Base-by-base conservation (phyloP, 1,140 invertebrate species). In the Drosophila serrata region DNA sequence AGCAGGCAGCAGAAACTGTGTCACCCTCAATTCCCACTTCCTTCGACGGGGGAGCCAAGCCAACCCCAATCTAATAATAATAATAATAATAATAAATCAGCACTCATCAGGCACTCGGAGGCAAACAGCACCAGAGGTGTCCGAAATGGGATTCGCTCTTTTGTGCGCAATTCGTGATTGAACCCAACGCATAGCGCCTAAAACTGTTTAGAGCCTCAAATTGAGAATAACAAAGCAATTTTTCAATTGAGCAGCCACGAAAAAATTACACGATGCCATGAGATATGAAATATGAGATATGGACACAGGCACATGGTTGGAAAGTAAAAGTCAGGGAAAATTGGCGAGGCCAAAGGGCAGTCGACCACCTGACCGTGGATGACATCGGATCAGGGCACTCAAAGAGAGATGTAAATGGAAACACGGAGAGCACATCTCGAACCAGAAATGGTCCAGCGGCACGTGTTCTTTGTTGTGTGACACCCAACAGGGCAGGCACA, bases 161-260 rank as follows among this genome's bases (percentile, higher is more conserved):
- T 69, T 73, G 64, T 87, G 82, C 82, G 80, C 84, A 74, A 88
- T 88, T 80, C 73, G 70, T 74, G 70, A 69, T 79, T 79, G 82
- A 80, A 63, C 73, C 73, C 46, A 53, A 82, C 86, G 78, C 86
- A 76, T 61, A 77, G 80, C 75, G 87, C 61, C 68, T 88, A 81
- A 90, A 85, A 81, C 79, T 75, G 85, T 80, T 82, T 82, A 84
- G 73, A 88, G 78, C 68, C 77, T 69, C 79, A 90, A 90, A 90
- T 90, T 90, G 85, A 84, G 86, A 81, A 90, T 90, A 90, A 88
- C 85, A 88, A 90, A 88, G 81, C 81, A 90, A 90, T 90, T 84
- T 90, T 90, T 85, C 85, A 90, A 90, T 90, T 90, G 70, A 80
- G 75, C 79, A 39, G 61, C 48, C 76, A 63, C 64, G n/a, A 79